A percentile compares a stretch with the other conserved stretches of the same genome.
Evolutionary conservation across 2,888 invertebrate genomes (phyloP).

Genomic region (Lasioglossum pauxillum): DNA sequence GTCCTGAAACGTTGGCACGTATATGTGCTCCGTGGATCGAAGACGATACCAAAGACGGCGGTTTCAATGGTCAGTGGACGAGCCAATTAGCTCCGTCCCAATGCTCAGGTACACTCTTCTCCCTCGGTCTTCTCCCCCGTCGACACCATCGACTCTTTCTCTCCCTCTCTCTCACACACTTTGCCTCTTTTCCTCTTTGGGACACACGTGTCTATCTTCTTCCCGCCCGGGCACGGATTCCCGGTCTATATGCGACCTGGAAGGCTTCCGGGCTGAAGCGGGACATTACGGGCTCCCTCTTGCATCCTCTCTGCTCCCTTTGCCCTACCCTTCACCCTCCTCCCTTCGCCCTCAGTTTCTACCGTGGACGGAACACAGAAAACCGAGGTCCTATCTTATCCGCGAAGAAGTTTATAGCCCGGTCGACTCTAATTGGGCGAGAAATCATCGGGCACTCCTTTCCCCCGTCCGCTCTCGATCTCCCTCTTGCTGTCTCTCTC

Average conservation of each 20-base stretch:
- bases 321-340: background rate
- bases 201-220: constrained; percentile 25
- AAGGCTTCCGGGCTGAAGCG: constrained; percentile 78
- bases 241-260: constrained; percentile 75
- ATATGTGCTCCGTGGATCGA: constrained; percentile 74
- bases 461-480: constrained; percentile 73
- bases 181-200: background rate
- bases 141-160: constrained; percentile 26
- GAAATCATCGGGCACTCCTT: constrained; percentile 84
- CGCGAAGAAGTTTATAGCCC: constrained; percentile 83
- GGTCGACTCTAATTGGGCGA: constrained; percentile 84
- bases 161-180: background rate
- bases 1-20: constrained; percentile 76
- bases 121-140: constrained; percentile 50
- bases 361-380: constrained; percentile 73
- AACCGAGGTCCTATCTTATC: constrained; percentile 82
- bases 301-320: constrained; percentile 7
- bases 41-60: constrained; percentile 71
- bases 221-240: constrained; percentile 56
- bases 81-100: constrained; percentile 82
- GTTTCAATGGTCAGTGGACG: constrained; percentile 80
- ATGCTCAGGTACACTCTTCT: constrained; percentile 76
- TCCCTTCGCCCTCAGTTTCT: constrained; percentile 34
- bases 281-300: constrained; percentile 68
- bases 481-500: constrained; percentile 74